phyloP scores from a whole-genome alignment of 2,888 invertebrate species.

The Yponomeuta sedellus region DNA sequence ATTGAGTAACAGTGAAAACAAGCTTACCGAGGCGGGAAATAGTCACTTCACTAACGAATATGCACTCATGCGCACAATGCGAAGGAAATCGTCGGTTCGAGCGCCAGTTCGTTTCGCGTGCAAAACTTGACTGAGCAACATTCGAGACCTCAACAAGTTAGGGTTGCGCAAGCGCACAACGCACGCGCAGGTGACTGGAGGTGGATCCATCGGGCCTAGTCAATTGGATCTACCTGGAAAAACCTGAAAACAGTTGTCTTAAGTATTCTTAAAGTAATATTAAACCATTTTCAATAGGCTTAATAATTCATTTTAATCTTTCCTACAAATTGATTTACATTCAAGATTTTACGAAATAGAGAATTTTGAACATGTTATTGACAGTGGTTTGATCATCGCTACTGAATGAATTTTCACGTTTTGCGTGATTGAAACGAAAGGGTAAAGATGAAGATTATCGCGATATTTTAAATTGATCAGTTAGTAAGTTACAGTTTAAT shows the following conservation, averaged over 20 bases:
- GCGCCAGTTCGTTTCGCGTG: constrained; percentile 7
- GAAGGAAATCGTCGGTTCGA: not conserved
- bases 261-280: too few species aligned
- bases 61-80: constrained; percentile 6
- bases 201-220: constrained; percentile 22
- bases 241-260: not conserved
- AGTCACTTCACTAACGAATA: constrained; percentile 6
- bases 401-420: too few species aligned
- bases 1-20: not conserved
- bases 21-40: not conserved
- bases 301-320: too few species aligned
- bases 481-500: too few species aligned
- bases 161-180: not conserved
- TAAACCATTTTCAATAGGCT: too few species aligned
- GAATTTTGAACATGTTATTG: too few species aligned
- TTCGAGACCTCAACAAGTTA: not conserved
- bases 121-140: constrained; percentile 13
- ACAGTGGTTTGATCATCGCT: too few species aligned
- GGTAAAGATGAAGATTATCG: too few species aligned
- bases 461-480: too few species aligned
- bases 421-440: too few species aligned
- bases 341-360: too few species aligned
- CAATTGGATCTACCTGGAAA: not conserved
- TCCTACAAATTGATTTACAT: too few species aligned
- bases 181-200: constrained; percentile 24